Conservation (phyloP, 1,140 invertebrate genomes). For the Reticulitermes speratus region DNA sequence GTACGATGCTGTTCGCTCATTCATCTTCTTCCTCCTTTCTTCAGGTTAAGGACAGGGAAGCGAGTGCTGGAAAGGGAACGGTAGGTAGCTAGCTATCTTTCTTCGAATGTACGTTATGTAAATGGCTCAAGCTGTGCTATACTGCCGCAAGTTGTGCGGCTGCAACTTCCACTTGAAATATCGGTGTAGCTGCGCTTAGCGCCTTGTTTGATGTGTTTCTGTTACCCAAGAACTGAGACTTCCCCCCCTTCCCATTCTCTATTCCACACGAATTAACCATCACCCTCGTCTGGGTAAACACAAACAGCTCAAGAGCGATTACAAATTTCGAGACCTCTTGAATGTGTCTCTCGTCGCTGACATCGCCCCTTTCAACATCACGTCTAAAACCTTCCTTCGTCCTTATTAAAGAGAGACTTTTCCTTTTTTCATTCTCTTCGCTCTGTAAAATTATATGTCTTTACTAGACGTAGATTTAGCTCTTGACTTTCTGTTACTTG, state of each 20-base stretch:
- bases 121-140: not conserved
- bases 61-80: not conserved
- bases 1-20: not conserved
- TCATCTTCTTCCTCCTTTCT: conserved; percentile 7
- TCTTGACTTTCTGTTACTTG: not conserved
- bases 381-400: not conserved
- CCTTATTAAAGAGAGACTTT: not conserved
- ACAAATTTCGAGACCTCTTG: not conserved
- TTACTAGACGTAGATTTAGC: not conserved
- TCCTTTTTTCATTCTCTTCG: not conserved
- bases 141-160: too few species aligned
- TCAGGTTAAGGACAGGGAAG: not conserved
- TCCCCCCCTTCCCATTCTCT: not conserved
- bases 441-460: not conserved
- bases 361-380: not conserved
- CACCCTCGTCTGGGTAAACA: not conserved
- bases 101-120: not conserved
- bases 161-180: conserved; percentile 12
- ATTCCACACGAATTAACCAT: not conserved
- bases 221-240: not conserved
- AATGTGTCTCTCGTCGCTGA: not conserved
- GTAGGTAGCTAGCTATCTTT: not conserved
- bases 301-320: conserved; percentile 14
- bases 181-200: not conserved
- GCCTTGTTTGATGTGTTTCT: conserved; percentile 10